Evolutionary conservation across 2,888 invertebrate species (phyloP), one percentile per base, ranked within the genome.

Genomic region (Calephelis perditalis): DNA sequence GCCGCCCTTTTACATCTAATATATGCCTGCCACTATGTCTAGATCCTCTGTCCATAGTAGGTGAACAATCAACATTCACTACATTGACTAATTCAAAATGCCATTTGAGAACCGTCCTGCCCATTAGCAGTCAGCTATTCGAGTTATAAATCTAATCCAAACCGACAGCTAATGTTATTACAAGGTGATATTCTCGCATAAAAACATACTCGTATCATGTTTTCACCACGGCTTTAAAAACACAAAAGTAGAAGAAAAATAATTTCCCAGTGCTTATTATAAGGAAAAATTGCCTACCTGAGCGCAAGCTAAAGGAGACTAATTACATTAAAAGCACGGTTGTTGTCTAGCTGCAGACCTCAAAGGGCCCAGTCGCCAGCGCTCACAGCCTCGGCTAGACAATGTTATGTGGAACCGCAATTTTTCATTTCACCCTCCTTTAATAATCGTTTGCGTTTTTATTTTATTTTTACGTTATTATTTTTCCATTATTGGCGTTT

Each of bases 321-420:
- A 49, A 49, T 49, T 49, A 49, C 49, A 26, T 49, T 49, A 26
- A 49, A 49, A 49, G 49, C 49, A 26, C 26, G 49, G 49, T 15
- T 12, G 49, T 49, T 49, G 49, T 49, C 49, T 49, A 12, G 12
- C 49, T 26, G 49, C 9, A 49, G 49, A 12, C 49, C 49, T 49
- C 49, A 49, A 49, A 49, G 49, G 26, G 49, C 15, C 15, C 49
- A 49, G 49, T 40, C 40, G 40, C 40, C 40, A 8, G 40, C 40
- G 40, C 40, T 40, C 40, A 8, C 49, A 15, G 49, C 26, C 15
- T 49, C 10, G 49, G 49, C 10, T 49, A 49, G 15, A 49, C 49
- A 26, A 49, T 15, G 49, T 26, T 49, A 26, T 49, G 49, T 49
- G 49, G 10, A 49, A 49, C 49, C 49, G 12, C 49, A 49, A 49